Evolutionary conservation across 2,113 vertebrate genomes (phyloP).

Genomic region (Podilymbus podiceps): DNA sequence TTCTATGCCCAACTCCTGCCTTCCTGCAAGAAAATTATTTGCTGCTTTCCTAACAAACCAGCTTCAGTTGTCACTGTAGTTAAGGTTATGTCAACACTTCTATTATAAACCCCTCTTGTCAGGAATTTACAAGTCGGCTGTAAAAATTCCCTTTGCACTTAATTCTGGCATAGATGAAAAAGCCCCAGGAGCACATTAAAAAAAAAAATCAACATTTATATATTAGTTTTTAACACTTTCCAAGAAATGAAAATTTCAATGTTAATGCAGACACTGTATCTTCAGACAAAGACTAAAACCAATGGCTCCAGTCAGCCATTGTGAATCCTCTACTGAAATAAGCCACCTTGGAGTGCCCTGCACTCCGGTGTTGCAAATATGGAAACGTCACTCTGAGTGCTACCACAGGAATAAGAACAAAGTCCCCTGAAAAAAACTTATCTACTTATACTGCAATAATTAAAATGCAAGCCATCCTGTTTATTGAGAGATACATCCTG

Average conservation of each 20-base stretch:
- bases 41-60: slow-evolving; percentile 45
- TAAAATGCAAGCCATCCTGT: neutral
- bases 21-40: slow-evolving; percentile 46
- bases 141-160: slow-evolving; percentile 63
- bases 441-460: neutral
- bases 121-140: slow-evolving; percentile 64
- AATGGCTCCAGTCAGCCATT: neutral
- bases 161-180: slow-evolving; percentile 31
- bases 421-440: neutral
- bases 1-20: slow-evolving; percentile 38
- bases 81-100: slow-evolving; percentile 66
- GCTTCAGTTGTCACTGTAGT: slow-evolving; percentile 55
- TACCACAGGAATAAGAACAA: neutral
- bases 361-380: neutral
- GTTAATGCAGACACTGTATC: neutral
- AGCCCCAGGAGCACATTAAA: slow-evolving; percentile 12
- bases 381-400: neutral
- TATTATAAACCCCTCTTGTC: slow-evolving; percentile 63
- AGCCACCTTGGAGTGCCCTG: neutral
- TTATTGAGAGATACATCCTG: neutral
- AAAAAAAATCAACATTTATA: neutral
- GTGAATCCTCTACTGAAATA: neutral
- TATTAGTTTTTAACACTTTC: slow-evolving; percentile 33
- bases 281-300: neutral
- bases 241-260: neutral